Evolutionary conservation across 2,888 invertebrate genomes (phyloP), one percentile per base, ranked within the genome.

Genomic region (Ormyrus labotus): DNA sequence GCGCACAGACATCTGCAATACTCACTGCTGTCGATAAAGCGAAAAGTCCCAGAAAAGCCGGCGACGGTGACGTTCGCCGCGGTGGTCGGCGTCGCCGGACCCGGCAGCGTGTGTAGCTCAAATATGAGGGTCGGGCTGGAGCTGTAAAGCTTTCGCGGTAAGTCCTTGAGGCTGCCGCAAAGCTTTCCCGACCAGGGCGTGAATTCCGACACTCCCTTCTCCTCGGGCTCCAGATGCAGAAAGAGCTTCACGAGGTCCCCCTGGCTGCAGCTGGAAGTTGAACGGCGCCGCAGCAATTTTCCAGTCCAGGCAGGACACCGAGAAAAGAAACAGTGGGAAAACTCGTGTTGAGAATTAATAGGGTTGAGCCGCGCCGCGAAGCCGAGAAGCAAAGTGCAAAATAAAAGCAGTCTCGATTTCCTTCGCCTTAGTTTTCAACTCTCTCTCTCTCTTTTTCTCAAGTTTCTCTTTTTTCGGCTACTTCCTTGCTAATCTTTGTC

Each of bases 211-310:
- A 96, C 94, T 55, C 92, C 92, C 0, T 93, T 93, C 58, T 92
- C 92, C 0, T 93, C 94, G 81, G 93, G 92, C 73, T 95, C 95
- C 83, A 96, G 92, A 86, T 96, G 95, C 72, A 94, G 92, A 91
- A 95, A 96, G 77, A 96, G 93, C 91, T 96, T 95, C 84, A 96
- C 91, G 91, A 94, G 96, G 91, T 96, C 96, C 0, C 95, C 95
- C 69, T 93, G 93, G 80, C 93, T 92, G 89, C 96, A 96, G 85
- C 96, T 96, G 93, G 9, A 79, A 73, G 19, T 34, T 10, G 45
- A 45, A 55, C 48, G 10, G 64, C 19, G 68, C 11, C 8, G 53
- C 45, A 61, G 63, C 34, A 19, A 19, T 19, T 19, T 19, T 19
- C 19, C 19, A 60, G 58, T 5, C 7, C 19, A 6, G 65, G 11